Evolutionary conservation across 2,888 invertebrate genomes (phyloP).

Genomic region (Vannuccia rotundouncinata): DNA sequence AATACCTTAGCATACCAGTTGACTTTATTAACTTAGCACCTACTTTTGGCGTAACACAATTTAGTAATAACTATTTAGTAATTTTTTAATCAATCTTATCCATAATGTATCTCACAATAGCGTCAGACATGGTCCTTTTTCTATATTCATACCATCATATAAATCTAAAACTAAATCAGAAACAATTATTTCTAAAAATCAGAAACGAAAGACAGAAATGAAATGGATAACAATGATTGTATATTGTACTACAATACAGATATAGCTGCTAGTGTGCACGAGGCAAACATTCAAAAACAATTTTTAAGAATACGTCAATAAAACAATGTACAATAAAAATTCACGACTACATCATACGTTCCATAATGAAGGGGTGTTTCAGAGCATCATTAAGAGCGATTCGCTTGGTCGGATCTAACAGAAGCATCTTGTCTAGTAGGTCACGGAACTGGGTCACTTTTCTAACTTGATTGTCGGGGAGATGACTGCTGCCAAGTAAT

Average conservation of each 20-base stretch:
- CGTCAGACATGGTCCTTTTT: too few relatives aligned
- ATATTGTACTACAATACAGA: neutral
- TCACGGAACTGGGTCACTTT: conserved; percentile 87
- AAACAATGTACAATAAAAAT: neutral
- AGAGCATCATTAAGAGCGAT: conserved; percentile 88
- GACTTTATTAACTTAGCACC: too few relatives aligned
- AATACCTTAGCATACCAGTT: too few relatives aligned
- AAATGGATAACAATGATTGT: neutral
- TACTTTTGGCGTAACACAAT: too few relatives aligned
- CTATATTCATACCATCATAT: too few relatives aligned
- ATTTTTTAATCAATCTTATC: too few relatives aligned
- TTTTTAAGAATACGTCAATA: neutral
- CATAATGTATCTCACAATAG: too few relatives aligned
- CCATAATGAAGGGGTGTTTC: conserved; percentile 88
- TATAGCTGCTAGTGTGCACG: too few relatives aligned
- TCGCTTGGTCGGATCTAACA: conserved; percentile 82
- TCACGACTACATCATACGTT: conserved; percentile 62
- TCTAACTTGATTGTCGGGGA: conserved; percentile 78
- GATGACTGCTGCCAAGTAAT: conserved; percentile 75
- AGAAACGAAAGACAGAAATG: neutral
- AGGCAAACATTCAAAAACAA: neutral
- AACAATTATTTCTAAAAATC: too few relatives aligned
- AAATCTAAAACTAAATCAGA: too few relatives aligned
- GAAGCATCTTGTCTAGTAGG: conserved; percentile 79
- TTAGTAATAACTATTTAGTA: too few relatives aligned